These are phyloP conservation scores for Pseudocheirus occidentalis DNA, from an alignment of 2,797 vertebrate genomes.

Conservation along the genomic window DNA sequence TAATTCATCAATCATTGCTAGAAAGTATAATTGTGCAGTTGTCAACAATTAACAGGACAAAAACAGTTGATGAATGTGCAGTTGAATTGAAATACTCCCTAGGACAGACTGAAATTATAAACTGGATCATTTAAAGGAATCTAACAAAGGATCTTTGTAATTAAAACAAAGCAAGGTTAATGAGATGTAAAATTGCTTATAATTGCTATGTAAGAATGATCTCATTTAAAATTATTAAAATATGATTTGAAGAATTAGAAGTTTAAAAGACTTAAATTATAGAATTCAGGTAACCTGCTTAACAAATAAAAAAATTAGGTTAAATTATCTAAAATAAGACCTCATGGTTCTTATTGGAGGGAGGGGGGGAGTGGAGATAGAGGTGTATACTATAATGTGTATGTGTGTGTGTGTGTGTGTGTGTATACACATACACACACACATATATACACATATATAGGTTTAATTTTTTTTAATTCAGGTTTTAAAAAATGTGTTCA, in stretches of 20 bases:
- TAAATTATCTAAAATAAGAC: conserved; percentile 64
- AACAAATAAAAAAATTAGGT: conserved; percentile 63
- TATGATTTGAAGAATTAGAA: conserved; percentile 78
- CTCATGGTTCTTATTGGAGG: conserved; percentile 42
- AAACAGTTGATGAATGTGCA: conserved; percentile 91
- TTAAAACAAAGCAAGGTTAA: conserved; percentile 94
- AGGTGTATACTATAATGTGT: conserved; percentile 23
- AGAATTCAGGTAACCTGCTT: conserved; percentile 60
- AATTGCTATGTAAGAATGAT: conserved; percentile 88
- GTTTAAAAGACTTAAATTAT: conserved; percentile 73
- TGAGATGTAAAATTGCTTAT: conserved; percentile 94
- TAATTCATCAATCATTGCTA: conserved; percentile 88
- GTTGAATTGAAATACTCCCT: conserved; percentile 88
- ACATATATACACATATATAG: neutral
- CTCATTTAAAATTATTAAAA: conserved; percentile 87
- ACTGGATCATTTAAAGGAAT: conserved; percentile 89
- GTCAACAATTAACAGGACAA: conserved; percentile 92
- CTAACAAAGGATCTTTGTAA: conserved; percentile 91
- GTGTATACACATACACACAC: too few species aligned
- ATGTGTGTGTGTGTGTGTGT: too few species aligned
- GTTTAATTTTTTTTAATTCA: conserved; percentile 9
- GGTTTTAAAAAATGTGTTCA: conserved; percentile 11
- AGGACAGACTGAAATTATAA: conserved; percentile 89
- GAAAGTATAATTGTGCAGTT: conserved; percentile 90
- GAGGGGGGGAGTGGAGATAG: neutral